These are phyloP conservation scores for Paramacrobiotus metropolitanus DNA, from an alignment of 1,140 invertebrate genomes.

Conservation along the genomic window DNA sequence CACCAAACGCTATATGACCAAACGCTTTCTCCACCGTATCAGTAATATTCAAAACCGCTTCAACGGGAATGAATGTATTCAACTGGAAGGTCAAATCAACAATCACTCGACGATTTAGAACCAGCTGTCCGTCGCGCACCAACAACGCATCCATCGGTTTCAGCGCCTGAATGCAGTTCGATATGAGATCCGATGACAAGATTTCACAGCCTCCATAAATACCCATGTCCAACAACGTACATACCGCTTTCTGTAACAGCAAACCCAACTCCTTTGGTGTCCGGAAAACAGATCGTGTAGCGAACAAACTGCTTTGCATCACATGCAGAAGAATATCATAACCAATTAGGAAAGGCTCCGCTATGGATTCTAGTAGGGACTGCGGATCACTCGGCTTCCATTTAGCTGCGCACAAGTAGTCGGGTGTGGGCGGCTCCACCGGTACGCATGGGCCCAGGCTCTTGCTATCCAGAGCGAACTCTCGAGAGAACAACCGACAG, in stretches of 20 bases:
- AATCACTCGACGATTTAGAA: no score
- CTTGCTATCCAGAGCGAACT: background rate
- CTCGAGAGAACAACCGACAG: background rate
- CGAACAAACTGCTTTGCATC: background rate
- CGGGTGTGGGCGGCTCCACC: no score
- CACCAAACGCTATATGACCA: no score
- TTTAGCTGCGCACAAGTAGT: no score
- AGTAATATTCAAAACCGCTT: no score
- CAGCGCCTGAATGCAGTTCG: background rate
- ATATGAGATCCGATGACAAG: conserved; percentile 1
- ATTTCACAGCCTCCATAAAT: background rate
- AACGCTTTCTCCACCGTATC: no score
- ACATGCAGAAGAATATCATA: background rate
- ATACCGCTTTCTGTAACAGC: background rate
- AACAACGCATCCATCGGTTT: background rate
- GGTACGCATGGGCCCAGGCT: no score
- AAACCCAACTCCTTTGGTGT: background rate
- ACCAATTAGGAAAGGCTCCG: background rate
- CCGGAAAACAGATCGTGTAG: background rate
- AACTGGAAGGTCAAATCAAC: no score
- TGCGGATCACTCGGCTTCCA: background rate
- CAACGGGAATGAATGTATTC: no score
- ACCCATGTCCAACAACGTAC: background rate
- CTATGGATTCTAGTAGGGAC: background rate
- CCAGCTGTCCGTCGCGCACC: no score